phyloP scores from a whole-genome alignment of 53 echinoderm and acorn worm species.

The Holothuria leucospilota region DNA sequence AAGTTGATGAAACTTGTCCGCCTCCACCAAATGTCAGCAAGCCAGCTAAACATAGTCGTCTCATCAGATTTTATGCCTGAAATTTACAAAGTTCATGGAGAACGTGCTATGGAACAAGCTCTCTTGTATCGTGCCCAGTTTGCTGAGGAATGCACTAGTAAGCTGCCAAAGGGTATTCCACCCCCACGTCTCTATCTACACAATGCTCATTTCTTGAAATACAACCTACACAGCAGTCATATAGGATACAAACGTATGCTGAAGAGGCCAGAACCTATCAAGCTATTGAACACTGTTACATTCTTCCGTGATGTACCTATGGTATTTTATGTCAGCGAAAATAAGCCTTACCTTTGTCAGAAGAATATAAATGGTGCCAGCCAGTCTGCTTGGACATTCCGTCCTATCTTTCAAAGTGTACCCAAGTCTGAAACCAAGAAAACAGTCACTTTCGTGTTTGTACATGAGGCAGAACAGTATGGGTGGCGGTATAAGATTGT shows the following conservation, averaged over 20 bases:
- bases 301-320: slow-evolving; percentile 39
- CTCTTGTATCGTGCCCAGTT: slow-evolving; percentile 45
- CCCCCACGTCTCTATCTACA: slow-evolving; percentile 45
- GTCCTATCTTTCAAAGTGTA: slow-evolving; percentile 35
- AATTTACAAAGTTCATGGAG: slow-evolving; percentile 36
- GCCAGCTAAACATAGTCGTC: slow-evolving; percentile 31
- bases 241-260: slow-evolving; percentile 38
- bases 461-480: slow-evolving; percentile 34
- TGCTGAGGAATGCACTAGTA: slow-evolving; percentile 51
- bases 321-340: slow-evolving; percentile 37
- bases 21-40: slow-evolving; percentile 50
- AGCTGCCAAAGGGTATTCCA: slow-evolving; percentile 46
- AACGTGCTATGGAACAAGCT: slow-evolving; percentile 34
- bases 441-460: slow-evolving; percentile 39
- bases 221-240: slow-evolving; percentile 40
- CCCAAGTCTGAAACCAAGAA: slow-evolving; percentile 36
- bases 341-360: slow-evolving; percentile 46
- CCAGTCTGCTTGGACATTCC: slow-evolving; percentile 37
- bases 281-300: slow-evolving; percentile 29
- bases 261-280: slow-evolving; percentile 44
- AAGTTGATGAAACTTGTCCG: slow-evolving; percentile 36
- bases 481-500: slow-evolving; percentile 41
- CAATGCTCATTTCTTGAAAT: slow-evolving; percentile 45
- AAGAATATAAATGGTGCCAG: slow-evolving; percentile 21
- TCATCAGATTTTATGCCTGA: slow-evolving; percentile 35